A percentile compares a stretch with the other conserved stretches of the same genome.
Conservation (phyloP, 2,888 invertebrate genomes). For the Cheilosia vulpina region DNA sequence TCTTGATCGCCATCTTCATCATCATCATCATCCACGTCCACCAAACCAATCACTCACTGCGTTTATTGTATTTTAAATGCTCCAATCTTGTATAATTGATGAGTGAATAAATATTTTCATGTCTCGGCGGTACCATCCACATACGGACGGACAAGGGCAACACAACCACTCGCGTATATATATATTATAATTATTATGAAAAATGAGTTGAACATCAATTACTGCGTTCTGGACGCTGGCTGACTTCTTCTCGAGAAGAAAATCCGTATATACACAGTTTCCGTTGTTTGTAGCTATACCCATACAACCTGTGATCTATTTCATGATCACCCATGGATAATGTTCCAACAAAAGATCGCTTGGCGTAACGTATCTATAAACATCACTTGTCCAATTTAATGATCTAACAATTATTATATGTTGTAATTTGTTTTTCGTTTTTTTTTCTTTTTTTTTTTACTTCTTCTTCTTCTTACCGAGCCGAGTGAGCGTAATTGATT, state of each 20-base stretch:
- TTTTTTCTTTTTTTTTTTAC: slow-evolving; percentile 30
- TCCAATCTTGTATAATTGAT: slow-evolving; percentile 73
- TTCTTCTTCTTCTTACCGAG: slow-evolving; percentile 23
- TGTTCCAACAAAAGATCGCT: slow-evolving; percentile 46
- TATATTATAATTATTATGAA: slow-evolving; percentile 72
- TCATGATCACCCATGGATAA: slow-evolving; percentile 60
- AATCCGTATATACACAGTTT: slow-evolving; percentile 23
- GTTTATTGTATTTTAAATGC: slow-evolving; percentile 75
- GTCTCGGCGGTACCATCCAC: slow-evolving; percentile 18
- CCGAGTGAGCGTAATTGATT: slow-evolving; percentile 70
- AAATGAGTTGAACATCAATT: slow-evolving; percentile 73
- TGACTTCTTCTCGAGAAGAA: slow-evolving; percentile 35
- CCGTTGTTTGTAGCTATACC: slow-evolving; percentile 11
- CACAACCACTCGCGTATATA: slow-evolving; percentile 43
- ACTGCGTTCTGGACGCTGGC: slow-evolving; percentile 39
- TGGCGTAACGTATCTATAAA: slow-evolving; percentile 69
- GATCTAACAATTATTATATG: slow-evolving; percentile 73
- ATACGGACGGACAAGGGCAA: slow-evolving; percentile 18
- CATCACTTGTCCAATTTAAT: slow-evolving; percentile 74
- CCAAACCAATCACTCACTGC: slow-evolving; percentile 63
- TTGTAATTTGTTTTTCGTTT: slow-evolving; percentile 66
- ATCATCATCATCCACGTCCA: too few species aligned
- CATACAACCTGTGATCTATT: slow-evolving; percentile 69
- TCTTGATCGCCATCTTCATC: neutral
- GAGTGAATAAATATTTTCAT: slow-evolving; percentile 73